phyloP scores from a whole-genome alignment of 2,888 invertebrate species.

The Suillia variegata region DNA sequence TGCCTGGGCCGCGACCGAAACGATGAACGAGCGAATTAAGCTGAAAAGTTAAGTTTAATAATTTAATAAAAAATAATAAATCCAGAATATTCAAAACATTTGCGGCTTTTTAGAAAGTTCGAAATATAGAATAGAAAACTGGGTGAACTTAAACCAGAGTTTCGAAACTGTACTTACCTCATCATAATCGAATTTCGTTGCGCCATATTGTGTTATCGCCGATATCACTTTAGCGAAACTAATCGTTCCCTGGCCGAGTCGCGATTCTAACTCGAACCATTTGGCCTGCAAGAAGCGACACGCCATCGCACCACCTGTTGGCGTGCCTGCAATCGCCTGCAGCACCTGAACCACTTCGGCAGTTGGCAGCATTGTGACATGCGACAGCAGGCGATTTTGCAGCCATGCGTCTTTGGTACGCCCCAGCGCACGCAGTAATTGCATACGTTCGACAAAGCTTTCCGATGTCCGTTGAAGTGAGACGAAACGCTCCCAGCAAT shows the following conservation, averaged over 20 bases:
- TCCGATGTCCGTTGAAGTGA: constrained; percentile 56
- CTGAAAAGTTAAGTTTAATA: constrained; percentile 42
- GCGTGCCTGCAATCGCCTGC: constrained; percentile 61
- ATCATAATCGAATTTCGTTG: constrained; percentile 62
- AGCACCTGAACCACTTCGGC: constrained; percentile 60
- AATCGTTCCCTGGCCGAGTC: constrained; percentile 58
- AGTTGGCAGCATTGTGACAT: constrained; percentile 60
- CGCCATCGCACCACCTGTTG: constrained; percentile 62
- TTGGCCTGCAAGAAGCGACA: constrained; percentile 61
- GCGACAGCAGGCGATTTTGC: constrained; percentile 61
- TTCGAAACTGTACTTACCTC: constrained; percentile 46
- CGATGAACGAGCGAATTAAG: constrained; percentile 61
- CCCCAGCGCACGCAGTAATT: constrained; percentile 58
- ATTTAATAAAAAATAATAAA: background rate
- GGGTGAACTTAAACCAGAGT: no score
- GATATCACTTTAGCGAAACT: constrained; percentile 62
- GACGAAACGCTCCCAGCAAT: constrained; percentile 60
- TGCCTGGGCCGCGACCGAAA: constrained; percentile 61
- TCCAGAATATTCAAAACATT: background rate
- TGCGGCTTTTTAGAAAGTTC: background rate
- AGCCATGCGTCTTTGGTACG: constrained; percentile 62
- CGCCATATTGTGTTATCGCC: constrained; percentile 62
- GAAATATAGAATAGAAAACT: background rate
- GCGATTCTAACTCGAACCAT: constrained; percentile 60
- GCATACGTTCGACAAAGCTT: constrained; percentile 60